Base-by-base conservation (phyloP, 92 coral and sea anemone species). In the Parazoanthus darwini region DNA sequence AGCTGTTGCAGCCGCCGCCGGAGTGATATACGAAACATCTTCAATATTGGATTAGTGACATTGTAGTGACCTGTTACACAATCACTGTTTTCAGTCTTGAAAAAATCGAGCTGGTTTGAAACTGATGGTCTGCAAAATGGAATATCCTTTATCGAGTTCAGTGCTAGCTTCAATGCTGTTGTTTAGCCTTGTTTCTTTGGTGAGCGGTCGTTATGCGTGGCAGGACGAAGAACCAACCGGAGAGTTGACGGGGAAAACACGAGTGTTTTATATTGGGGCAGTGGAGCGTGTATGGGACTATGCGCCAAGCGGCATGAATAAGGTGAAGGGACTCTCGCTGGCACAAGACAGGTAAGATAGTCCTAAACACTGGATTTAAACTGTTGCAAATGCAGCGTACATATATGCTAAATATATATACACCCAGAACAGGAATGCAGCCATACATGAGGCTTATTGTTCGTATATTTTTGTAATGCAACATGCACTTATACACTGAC, bases 221-320 rank as follows among this genome's bases (percentile, higher is more conserved):
- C 65, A 71, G 42, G 87, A 84, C 14, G 63, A 71, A 9, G 87
- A 43, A 25, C 79, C 79, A 16, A 22, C 20, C 16, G 65, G 78
- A 26, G 74, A 68, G 7, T 4, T 71, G 46, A 70, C 78, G 87
- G 79, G 77, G 37, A 18, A 4, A 5, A 88, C 79, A 4, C 65
- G 93, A 56, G 82, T 83, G 29, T 91, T 83, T 71, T 92, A 81
- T 88, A 88, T 94, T 36, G 94, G 92, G 43, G 96, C 96, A 11
- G 94, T 90, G 16, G 94, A 92, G 77, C 81, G 44, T 44, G 92
- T 77, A 13, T 94, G 96, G 96, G 89, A 94, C 63, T 94, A 94
- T 58, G 96, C 92, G 0, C 96, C 96, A 0, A 90, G 88, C 42
- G 93, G 94, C 2, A 77, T 70, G 36, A 92, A 92, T 75, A 82